Percentiles rank a stretch among this genome's conserved stretches.
These are phyloP conservation scores for Tringa solitaria DNA, from an alignment of 2,113 vertebrate genomes.

Conservation along the genomic window DNA sequence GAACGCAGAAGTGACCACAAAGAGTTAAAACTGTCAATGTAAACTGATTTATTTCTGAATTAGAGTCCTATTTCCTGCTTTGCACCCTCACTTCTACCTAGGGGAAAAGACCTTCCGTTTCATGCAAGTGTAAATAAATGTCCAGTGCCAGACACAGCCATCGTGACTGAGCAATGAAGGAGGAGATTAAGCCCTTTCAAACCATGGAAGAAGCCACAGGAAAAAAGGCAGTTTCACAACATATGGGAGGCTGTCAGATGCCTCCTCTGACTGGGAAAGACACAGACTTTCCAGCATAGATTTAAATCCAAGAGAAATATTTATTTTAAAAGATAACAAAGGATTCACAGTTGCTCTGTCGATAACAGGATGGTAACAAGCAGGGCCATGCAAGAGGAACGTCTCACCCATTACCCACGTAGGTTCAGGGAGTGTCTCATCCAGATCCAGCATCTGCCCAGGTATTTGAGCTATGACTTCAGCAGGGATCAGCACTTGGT, in stretches of 20 bases:
- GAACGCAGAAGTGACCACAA: not conserved
- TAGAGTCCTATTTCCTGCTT: not conserved
- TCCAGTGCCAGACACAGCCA: not conserved
- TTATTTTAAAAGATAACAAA: slow-evolving; percentile 37
- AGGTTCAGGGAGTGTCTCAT: not conserved
- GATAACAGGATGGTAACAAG: not conserved
- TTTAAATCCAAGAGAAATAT: slow-evolving; percentile 15
- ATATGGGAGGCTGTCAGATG: not conserved
- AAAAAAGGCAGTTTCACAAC: not conserved
- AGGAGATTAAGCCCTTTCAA: not conserved
- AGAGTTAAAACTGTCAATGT: not conserved
- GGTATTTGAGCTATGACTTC: not conserved
- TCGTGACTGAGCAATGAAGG: not conserved
- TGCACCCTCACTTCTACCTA: not conserved
- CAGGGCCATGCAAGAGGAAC: not conserved
- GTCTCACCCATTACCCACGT: not conserved
- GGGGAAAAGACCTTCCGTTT: not conserved
- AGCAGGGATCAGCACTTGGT: not conserved
- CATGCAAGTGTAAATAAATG: not conserved
- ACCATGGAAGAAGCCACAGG: not conserved
- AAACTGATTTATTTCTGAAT: not conserved
- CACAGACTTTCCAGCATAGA: not conserved
- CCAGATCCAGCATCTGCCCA: not conserved
- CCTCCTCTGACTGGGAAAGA: not conserved
- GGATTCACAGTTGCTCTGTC: not conserved